Percentiles rank a stretch among this genome's conserved stretches.
These are phyloP conservation scores for Rhagophthalmus giganteus DNA, from an alignment of 2,888 invertebrate species.

Conservation along the genomic window DNA sequence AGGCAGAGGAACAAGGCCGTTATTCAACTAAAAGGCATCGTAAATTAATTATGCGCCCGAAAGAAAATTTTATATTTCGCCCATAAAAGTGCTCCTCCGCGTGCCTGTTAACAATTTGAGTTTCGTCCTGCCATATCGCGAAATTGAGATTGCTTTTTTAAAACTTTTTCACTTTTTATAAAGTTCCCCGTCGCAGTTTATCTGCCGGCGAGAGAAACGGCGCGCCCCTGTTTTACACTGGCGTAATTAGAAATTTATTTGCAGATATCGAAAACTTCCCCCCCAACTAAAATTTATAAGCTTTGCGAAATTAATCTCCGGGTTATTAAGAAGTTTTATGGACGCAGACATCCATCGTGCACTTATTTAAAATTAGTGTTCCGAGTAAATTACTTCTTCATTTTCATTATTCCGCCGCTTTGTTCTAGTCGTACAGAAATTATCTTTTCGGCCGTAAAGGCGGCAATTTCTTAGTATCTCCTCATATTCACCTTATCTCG, in stretches of 20 bases:
- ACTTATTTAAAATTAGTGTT: conserved; percentile 1
- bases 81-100: conserved; percentile 17
- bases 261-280: conserved; percentile 18
- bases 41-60: conserved; percentile 13
- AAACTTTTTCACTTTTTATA: conserved; percentile 16
- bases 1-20: conserved; percentile 13
- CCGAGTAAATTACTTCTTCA: conserved; percentile 1
- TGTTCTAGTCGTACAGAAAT: neutral
- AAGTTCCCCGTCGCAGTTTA: conserved; percentile 18
- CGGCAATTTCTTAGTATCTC: conserved; percentile 5
- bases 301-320: conserved; percentile 10
- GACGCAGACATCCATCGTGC: neutral
- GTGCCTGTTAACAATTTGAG: conserved; percentile 13
- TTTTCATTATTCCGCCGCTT: neutral
- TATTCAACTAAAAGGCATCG: conserved; percentile 16
- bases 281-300: conserved; percentile 12
- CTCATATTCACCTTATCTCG: conserved; percentile 10
- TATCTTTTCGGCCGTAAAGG: conserved; percentile 6
- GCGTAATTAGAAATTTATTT: conserved; percentile 22
- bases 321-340: conserved; percentile 16
- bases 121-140: conserved; percentile 10
- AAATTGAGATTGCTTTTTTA: conserved; percentile 19
- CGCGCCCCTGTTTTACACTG: conserved; percentile 13
- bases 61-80: conserved; percentile 18
- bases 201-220: conserved; percentile 12